These are phyloP conservation scores for Antedon bifida DNA, from an alignment of 35 echinoderm and acorn worm species.

Conservation along the genomic window DNA sequence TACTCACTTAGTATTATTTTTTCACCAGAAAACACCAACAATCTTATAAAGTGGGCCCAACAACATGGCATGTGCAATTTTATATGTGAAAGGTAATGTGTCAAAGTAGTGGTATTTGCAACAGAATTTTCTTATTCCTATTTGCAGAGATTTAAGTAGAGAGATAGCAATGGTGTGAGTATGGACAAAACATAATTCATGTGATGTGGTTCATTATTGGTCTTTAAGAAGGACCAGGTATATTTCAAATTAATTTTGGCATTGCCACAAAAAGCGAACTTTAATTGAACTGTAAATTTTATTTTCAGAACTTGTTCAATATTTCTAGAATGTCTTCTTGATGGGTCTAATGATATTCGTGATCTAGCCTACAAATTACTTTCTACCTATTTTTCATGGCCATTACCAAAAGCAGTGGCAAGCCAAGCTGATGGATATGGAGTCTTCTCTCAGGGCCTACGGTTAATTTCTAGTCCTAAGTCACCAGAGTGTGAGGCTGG, in stretches of 20 bases:
- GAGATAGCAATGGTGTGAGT: too few relatives aligned
- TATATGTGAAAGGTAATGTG: conserved; percentile 43
- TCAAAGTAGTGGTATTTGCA: not conserved
- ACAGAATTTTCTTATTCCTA: too few relatives aligned
- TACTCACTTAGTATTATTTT: not conserved
- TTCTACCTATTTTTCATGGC: conserved; percentile 49
- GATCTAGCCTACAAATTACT: conserved; percentile 36
- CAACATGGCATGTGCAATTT: conserved; percentile 21
- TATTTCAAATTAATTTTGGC: too few relatives aligned
- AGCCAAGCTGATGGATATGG: conserved; percentile 25
- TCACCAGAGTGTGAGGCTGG: conserved; percentile 68
- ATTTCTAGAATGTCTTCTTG: conserved; percentile 44
- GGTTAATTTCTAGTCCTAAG: conserved; percentile 70
- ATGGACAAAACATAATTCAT: too few relatives aligned
- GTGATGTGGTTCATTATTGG: too few relatives aligned
- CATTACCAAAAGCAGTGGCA: conserved; percentile 25
- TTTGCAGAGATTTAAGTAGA: too few relatives aligned
- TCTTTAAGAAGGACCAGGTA: too few relatives aligned
- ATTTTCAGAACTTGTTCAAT: conserved; percentile 46
- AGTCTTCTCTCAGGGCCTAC: conserved; percentile 40
- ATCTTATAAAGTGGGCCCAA: conserved; percentile 21
- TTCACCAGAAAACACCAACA: conserved; percentile 2
- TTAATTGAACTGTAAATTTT: not conserved
- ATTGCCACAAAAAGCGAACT: too few relatives aligned
- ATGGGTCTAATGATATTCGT: conserved; percentile 67